Evolutionary conservation across 2,113 vertebrate genomes (phyloP), one percentile per base, ranked within the genome.

Genomic region (Callorhinus ursinus): DNA sequence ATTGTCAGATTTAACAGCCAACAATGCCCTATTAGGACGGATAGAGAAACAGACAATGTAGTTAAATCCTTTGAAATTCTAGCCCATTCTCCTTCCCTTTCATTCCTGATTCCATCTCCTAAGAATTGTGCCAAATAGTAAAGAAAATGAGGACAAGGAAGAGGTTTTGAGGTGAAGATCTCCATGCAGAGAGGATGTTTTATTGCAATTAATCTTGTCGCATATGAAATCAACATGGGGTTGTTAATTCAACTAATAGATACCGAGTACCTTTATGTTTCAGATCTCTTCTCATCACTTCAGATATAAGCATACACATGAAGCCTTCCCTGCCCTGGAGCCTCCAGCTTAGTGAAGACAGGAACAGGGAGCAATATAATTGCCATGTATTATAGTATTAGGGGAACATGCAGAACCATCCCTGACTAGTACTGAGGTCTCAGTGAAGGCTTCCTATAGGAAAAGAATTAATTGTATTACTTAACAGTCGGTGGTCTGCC

Each of bases 1-100:
- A 92, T 11, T 77, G 89, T 95, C 67, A 93, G 42, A 26, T 76
- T 67, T 89, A 95, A 88, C n/a, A 93, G 2, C 22, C 42, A 91
- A 59, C 51, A 74, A 28, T 57, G 15, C 10, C 22, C 22, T 88
- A 7, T 79, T 24, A 51, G 55, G 15, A 93, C 59, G 5, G 53
- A 65, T 11, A 92, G 49, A 92, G 7, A 19, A 83, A 63, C 21
- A 69, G 11, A 69, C 28, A 3, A 36, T 31, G 10, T 16, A 39
- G 28, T 74, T 88, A 55, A 92, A 83, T 46, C 36, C 31, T 80
- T 77, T 53, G 15, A 88, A 72, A 91, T 67, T 84, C 72, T 67
- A 71, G 10, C 4, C 1, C 10, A 36, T 65, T 72, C 42, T 77
- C 22, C 14, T 90, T 90, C n/a, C 8, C 14, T 82, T 88, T 81